A percentile compares a stretch with the other conserved stretches of the same genome.
These are phyloP conservation scores for Azorinus chamasolen DNA, from an alignment of 2,888 invertebrate species.

Conservation along the genomic window DNA sequence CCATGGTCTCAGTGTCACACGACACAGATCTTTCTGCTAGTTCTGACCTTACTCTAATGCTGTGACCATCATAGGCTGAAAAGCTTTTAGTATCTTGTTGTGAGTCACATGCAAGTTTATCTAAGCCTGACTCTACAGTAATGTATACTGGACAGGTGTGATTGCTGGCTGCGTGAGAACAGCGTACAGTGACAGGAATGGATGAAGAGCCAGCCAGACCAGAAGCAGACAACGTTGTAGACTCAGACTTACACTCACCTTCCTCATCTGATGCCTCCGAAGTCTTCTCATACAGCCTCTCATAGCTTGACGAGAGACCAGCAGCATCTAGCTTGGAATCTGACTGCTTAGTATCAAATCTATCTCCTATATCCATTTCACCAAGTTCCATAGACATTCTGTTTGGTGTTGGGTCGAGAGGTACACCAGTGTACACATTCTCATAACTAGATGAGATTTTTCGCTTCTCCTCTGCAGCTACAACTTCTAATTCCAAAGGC, in stretches of 20 bases:
- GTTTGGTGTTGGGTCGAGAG: constrained; percentile 70
- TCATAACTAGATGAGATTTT: constrained; percentile 76
- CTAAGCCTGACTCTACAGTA: constrained; percentile 80
- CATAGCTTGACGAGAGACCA: constrained; percentile 80
- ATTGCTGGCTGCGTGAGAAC: constrained; percentile 30
- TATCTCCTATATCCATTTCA: constrained; percentile 81
- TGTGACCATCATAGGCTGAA: constrained; percentile 37
- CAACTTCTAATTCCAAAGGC: constrained; percentile 62
- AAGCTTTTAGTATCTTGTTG: constrained; percentile 11
- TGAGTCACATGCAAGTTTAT: constrained; percentile 69
- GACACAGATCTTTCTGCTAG: constrained; percentile 65
- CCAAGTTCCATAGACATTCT: constrained; percentile 73
- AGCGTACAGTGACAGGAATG: constrained; percentile 22
- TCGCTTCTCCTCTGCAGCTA: constrained; percentile 53
- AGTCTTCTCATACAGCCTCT: constrained; percentile 78
- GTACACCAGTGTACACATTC: constrained; percentile 77
- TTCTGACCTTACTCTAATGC: constrained; percentile 40
- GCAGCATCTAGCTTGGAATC: constrained; percentile 72
- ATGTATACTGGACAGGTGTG: constrained; percentile 76
- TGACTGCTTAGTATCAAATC: constrained; percentile 80
- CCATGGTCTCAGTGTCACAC: constrained; percentile 53
- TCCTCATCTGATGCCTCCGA: constrained; percentile 46
- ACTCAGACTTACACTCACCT: constrained; percentile 67
- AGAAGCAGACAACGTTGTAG: constrained; percentile 59
- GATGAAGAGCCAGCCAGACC: constrained; percentile 41